These are phyloP conservation scores for Mohoua ochrocephala DNA, from an alignment of 2,113 vertebrate species.

Conservation along the genomic window DNA sequence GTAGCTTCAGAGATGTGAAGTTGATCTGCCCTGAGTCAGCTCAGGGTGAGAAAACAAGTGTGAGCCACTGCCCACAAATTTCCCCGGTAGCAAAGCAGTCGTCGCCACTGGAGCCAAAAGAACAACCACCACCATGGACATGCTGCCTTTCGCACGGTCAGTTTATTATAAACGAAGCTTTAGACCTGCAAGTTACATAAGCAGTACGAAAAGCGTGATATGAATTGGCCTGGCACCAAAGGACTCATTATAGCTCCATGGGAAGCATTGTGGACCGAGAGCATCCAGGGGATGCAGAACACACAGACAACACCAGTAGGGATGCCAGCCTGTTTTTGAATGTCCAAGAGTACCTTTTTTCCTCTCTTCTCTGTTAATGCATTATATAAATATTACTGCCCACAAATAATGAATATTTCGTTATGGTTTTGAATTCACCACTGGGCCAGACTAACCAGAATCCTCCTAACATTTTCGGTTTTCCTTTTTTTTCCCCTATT, in stretches of 20 bases:
- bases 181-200: not conserved
- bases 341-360: not conserved
- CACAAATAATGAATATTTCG: not conserved
- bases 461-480: not conserved
- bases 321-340: not conserved
- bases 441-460: not conserved
- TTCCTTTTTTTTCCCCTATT: not conserved
- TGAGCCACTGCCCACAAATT: not conserved
- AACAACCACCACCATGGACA: not conserved
- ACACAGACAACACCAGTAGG: not conserved
- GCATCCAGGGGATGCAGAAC: not conserved
- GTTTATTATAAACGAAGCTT: not conserved
- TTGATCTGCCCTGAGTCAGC: not conserved
- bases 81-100: not conserved
- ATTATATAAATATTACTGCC: not conserved
- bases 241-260: not conserved
- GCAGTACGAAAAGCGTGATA: accelerated
- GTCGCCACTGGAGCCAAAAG: not conserved
- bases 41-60: not conserved
- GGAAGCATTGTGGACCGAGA: not conserved
- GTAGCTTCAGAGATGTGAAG: not conserved
- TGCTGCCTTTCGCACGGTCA: accelerated
- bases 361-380: not conserved
- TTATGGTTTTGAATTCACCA: not conserved
- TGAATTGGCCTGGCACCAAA: not conserved